Base-by-base conservation (phyloP, 2,888 invertebrate species). In the Geophilus truncorum region DNA sequence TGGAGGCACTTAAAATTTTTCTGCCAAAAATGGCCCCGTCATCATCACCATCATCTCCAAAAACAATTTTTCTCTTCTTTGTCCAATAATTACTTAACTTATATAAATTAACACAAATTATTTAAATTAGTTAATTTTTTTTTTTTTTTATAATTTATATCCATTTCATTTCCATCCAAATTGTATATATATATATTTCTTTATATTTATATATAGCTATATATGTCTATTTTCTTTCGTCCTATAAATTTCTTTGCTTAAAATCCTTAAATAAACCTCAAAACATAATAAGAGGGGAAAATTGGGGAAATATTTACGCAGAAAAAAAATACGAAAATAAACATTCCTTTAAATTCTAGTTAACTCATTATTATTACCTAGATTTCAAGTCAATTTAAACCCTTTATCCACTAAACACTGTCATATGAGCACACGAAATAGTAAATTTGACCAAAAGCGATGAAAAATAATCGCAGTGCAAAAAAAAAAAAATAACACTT, bases 351-450 rank as follows among this genome's bases (percentile, higher is more conserved):
- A 21, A 9, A 45, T 12, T 15, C 45, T 45, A 45, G 15, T n/a
- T 45, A 6, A 45, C 12, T 45, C 45, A 45, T 12, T n/a, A n/a
- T n/a, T n/a, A n/a, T 4, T 57, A 57, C 23, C 57, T 57, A 57
- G 15, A n/a, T 51, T 51, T 51, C 57, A 40, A 40, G 9, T 40
- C 32, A 45, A 45, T 57, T 57, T 57, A 4, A 57, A 57, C 57
- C 57, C 57, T 57, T 57, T 57, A 57, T 57, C 57, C 57, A 18
- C 57, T 57, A 57, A 57, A 57, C 57, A 57, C 57, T 57, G 57
- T 57, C 57, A 9, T 51, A 51, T 57, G 21, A 57, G 57, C 57
- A 57, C 45, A 45, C 57, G 12, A 57, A 57, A 51, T 5, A 51
- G 15, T 9, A 51, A 51, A 6, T 9, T 9, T 9, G 15, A 51